phyloP scores from a whole-genome alignment of 2,888 invertebrate genomes.

The Rhorus exstirpatorius region DNA sequence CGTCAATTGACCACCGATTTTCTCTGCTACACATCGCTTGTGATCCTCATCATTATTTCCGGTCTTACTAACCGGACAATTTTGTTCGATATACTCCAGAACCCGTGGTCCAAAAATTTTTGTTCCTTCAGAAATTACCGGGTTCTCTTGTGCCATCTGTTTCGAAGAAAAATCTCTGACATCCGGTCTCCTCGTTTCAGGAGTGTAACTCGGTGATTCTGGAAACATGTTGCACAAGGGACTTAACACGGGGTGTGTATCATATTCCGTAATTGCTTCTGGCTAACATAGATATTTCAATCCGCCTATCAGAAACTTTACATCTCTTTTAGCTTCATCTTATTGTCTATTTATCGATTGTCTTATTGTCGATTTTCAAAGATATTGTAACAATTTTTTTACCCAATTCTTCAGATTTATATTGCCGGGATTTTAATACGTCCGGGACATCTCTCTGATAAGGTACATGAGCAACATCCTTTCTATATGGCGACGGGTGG shows the following conservation, averaged over 20 bases:
- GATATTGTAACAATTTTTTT: conserved; percentile 29
- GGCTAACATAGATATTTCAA: neutral
- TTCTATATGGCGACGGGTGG: conserved; percentile 76
- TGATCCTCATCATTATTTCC: too few species aligned
- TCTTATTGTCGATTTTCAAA: too few species aligned
- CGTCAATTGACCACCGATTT: too few species aligned
- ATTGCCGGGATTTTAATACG: conserved; percentile 70
- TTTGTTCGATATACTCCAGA: too few species aligned
- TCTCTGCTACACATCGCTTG: too few species aligned
- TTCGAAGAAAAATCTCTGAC: conserved; percentile 27
- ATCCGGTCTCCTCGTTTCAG: conserved; percentile 22
- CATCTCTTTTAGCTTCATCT: too few species aligned
- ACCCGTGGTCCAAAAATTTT: too few species aligned
- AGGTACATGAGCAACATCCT: conserved; percentile 77
- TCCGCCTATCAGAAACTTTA: too few species aligned
- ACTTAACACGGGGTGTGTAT: conserved; percentile 2
- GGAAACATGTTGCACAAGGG: conserved; percentile 61
- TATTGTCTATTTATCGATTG: too few species aligned
- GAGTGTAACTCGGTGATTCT: conserved; percentile 57
- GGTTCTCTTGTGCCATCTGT: conserved; percentile 27
- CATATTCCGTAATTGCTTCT: neutral
- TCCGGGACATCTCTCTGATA: conserved; percentile 74
- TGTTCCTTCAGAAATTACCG: conserved; percentile 28
- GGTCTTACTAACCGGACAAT: too few species aligned
- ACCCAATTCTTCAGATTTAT: conserved; percentile 56